Evolutionary conservation across 2,888 invertebrate genomes (phyloP).

Genomic region (Timema cristinae): DNA sequence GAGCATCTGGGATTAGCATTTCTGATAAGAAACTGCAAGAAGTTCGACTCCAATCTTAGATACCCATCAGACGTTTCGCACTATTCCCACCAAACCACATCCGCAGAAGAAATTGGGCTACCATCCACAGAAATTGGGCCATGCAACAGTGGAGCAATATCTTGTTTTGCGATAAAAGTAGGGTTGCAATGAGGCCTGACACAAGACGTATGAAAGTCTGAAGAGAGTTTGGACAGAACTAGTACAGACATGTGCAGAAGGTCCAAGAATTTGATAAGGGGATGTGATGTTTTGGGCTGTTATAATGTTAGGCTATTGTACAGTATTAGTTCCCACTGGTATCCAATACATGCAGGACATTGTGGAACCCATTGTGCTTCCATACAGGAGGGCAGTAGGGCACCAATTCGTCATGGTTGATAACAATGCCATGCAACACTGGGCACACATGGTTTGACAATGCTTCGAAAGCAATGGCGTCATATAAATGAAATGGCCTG

Average conservation of each 20-base stretch:
- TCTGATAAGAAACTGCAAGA: no score
- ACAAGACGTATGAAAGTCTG: no score
- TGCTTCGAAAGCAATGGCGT: slow-evolving; percentile 1
- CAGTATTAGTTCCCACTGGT: neutral
- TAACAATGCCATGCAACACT: neutral
- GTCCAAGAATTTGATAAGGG: neutral
- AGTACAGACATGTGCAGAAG: neutral
- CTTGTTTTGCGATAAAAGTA: no score
- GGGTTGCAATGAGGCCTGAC: no score
- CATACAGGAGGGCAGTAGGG: neutral
- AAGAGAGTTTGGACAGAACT: no score
- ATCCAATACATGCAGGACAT: neutral
- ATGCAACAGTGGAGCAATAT: no score
- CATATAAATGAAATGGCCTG: neutral
- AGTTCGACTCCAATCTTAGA: no score
- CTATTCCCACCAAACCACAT: no score
- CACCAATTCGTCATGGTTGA: neutral
- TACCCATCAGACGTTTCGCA: no score
- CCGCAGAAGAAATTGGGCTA: no score
- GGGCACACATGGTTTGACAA: neutral
- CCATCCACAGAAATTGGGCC: no score
- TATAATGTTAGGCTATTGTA: neutral
- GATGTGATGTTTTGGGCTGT: neutral
- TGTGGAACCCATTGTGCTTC: neutral
- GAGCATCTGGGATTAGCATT: no score